These are phyloP conservation scores for Australoheros facetus DNA, from an alignment of 2,797 vertebrate genomes.

Conservation along the genomic window DNA sequence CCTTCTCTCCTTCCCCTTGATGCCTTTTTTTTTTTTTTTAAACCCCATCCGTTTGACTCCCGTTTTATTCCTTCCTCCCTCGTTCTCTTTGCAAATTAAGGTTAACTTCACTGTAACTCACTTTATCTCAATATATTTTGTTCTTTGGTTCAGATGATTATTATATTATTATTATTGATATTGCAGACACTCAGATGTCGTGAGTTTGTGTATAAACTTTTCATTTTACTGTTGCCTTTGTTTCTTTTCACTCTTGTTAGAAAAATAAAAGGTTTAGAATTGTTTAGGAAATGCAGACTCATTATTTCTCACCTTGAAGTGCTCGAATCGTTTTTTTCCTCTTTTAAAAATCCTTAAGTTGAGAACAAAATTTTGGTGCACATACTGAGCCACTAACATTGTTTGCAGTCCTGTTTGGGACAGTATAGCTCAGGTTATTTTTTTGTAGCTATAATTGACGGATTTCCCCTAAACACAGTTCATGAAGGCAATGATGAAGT, in stretches of 20 bases:
- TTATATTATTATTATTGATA: slow-evolving; percentile 85
- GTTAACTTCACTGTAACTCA: slow-evolving; percentile 82
- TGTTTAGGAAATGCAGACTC: slow-evolving; percentile 79
- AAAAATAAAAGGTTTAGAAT: slow-evolving; percentile 88
- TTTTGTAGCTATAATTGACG: background rate
- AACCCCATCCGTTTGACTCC: slow-evolving; percentile 36
- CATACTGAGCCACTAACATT: background rate
- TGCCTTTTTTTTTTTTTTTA: background rate
- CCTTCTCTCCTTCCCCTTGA: slow-evolving; percentile 19
- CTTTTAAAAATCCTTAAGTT: too few relatives aligned
- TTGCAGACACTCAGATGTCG: slow-evolving; percentile 81
- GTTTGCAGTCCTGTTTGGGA: background rate
- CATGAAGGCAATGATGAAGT: background rate
- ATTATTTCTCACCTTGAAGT: slow-evolving; percentile 36
- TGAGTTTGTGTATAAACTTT: slow-evolving; percentile 86
- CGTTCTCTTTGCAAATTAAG: slow-evolving; percentile 69
- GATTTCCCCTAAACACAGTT: background rate
- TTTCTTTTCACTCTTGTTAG: slow-evolving; percentile 88
- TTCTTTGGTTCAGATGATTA: slow-evolving; percentile 78
- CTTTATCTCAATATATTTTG: slow-evolving; percentile 76
- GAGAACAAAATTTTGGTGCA: background rate
- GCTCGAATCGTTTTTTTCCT: background rate
- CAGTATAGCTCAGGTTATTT: background rate
- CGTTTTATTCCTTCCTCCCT: slow-evolving; percentile 46
- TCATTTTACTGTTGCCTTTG: slow-evolving; percentile 86